These are phyloP conservation scores for Bagarius yarrelli DNA, from an alignment of 2,113 vertebrate species.

Conservation along the genomic window DNA sequence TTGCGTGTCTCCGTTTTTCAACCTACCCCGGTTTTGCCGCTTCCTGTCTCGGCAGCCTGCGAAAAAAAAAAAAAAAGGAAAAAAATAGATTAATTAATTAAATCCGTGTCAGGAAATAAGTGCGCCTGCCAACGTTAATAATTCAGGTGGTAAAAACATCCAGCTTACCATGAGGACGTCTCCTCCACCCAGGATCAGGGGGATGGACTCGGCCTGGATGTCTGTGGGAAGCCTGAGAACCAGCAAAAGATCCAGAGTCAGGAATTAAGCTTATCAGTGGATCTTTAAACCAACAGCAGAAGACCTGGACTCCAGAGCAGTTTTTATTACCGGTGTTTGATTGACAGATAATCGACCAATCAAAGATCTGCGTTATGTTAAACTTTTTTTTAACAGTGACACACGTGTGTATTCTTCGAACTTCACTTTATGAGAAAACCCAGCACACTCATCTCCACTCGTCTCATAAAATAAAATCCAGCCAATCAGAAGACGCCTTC, in stretches of 20 bases:
- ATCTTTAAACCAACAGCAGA: no score
- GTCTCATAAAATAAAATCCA: no score
- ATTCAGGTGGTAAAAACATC: not conserved
- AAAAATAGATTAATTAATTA: not conserved
- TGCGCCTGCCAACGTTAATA: not conserved
- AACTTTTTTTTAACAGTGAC: no score
- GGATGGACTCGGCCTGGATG: constrained; percentile 96
- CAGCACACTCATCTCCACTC: no score
- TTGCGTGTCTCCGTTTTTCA: constrained; percentile 18
- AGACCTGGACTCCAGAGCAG: no score
- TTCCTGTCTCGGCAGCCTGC: constrained; percentile 96
- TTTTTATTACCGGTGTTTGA: no score
- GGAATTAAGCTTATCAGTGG: no score
- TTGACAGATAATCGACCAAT: no score
- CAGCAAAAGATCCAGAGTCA: not conserved
- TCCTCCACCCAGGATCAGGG: constrained; percentile 91
- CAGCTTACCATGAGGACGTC: constrained; percentile 92
- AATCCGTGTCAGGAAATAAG: not conserved
- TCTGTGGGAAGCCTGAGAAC: constrained; percentile 88
- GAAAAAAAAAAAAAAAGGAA: constrained; percentile 9
- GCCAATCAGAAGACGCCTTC: no score
- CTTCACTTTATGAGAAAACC: no score
- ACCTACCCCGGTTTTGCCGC: constrained; percentile 98
- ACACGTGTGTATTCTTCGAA: no score
- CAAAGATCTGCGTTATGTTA: no score